Evolutionary conservation across 2,888 invertebrate species (phyloP), one percentile per base, ranked within the genome.

Genomic region (Callyntrura guangdongensis): DNA sequence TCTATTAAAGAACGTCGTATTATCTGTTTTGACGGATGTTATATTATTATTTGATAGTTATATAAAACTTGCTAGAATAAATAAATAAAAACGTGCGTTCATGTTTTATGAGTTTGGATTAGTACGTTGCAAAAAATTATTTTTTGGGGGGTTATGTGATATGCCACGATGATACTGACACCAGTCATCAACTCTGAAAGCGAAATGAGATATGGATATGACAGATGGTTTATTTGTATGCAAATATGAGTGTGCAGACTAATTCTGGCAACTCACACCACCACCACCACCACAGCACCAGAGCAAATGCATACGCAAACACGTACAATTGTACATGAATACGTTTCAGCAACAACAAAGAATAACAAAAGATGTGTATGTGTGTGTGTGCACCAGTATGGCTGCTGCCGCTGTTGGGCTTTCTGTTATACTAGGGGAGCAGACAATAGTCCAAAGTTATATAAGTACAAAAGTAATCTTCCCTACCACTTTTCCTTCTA

Each of bases 141-240:
- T 67, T 85, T 81, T 88, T 69, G 49, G 69, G 56, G 84, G 84
- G 83, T 83, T 74, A 64, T 47, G 89, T 47, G 82, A 81, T 77
- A 74, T 85, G 47, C 36, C 77, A 87, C 17, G 87, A 74, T 82
- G 91, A 61, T 77, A 87, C 74, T 77, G 91, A 91, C 87, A 88
- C 79, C 67, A 86, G 85, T 81, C 91, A 84, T 88, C 91, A 89
- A 69, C 91, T 87, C 88, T 56, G 74, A 79, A 61, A 72, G 89
- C 25, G 64, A 86, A 89, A 85, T 84, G 86, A 64, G 84, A 85
- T 84, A 90, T 90, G 90, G 90, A 84, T 84, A 79, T 90, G 92
- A 90, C 92, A 92, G 90, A 92, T 92, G 92, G 88, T 91, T 92
- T 90, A 92, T 92, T 92, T 92, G 92, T 92, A 92, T 92, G 92